Evolutionary conservation across 2,113 vertebrate species (phyloP).

Genomic region (Chinchilla lanigera): DNA sequence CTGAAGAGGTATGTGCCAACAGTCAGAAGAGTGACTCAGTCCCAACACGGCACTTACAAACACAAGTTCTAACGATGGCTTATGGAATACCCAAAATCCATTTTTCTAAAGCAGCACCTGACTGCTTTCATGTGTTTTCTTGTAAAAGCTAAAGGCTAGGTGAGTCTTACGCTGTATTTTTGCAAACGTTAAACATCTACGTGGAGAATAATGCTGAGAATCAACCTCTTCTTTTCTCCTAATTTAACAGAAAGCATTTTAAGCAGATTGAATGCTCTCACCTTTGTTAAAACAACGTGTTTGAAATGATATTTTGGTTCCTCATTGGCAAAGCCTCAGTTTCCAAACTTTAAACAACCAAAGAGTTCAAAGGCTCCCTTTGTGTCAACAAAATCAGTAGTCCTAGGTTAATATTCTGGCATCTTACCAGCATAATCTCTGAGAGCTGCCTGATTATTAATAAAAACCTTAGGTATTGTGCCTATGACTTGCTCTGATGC

Average conservation of each 20-base stretch:
- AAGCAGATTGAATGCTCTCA: not conserved
- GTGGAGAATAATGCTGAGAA: not conserved
- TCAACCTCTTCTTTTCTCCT: not conserved
- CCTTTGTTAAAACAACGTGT: not conserved
- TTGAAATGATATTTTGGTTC: slow-evolving; percentile 10
- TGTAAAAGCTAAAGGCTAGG: not conserved
- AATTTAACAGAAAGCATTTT: slow-evolving; percentile 31
- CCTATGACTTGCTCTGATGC: not conserved
- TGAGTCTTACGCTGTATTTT: not conserved
- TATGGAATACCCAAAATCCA: not conserved
- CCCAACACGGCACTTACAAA: not conserved
- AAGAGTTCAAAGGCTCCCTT: not conserved
- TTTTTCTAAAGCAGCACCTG: not conserved
- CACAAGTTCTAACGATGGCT: not conserved
- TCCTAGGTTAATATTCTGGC: not conserved
- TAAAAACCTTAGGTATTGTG: not conserved
- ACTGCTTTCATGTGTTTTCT: not conserved
- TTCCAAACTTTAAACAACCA: not conserved
- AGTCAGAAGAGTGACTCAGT: not conserved
- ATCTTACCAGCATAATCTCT: not conserved
- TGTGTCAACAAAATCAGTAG: not conserved
- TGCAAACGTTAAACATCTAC: not conserved
- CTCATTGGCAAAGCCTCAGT: not conserved
- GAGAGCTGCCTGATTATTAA: not conserved
- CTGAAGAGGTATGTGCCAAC: slow-evolving; percentile 62